Percentiles rank a stretch among this genome's conserved stretches.
Conservation (phyloP, 2,797 vertebrate species). For the Paramormyrops hopkinsi region DNA sequence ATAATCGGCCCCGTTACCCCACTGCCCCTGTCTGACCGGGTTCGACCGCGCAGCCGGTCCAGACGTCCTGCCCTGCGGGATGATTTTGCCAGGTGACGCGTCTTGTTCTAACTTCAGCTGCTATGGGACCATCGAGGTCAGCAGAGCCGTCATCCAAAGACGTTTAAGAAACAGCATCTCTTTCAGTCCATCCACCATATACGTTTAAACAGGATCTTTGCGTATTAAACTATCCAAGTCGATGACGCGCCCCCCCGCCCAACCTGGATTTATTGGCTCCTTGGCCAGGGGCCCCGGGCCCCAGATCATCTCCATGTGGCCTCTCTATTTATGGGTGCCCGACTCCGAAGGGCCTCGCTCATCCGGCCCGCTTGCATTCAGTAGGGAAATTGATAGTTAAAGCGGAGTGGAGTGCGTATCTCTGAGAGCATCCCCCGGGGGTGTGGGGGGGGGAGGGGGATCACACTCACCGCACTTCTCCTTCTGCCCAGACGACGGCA, state of each 20-base stretch:
- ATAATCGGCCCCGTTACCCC: neutral
- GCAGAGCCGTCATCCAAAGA: neutral
- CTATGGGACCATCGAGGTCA: neutral
- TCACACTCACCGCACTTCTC: conserved; percentile 42
- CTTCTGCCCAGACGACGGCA: conserved; percentile 35
- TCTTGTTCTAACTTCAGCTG: neutral
- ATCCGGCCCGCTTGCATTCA: conserved; percentile 23
- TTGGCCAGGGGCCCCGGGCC: neutral
- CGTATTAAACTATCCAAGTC: conserved; percentile 15
- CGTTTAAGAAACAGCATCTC: neutral
- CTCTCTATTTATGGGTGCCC: neutral
- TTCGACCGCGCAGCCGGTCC: neutral
- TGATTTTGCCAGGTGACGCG: neutral
- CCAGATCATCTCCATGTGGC: neutral
- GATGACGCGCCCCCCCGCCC: conserved; percentile 27
- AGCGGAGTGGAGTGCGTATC: conserved; percentile 27
- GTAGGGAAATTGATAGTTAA: conserved; percentile 20
- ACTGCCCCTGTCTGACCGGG: neutral
- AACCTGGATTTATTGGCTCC: conserved; percentile 35
- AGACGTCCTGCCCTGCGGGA: neutral
- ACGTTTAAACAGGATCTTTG: neutral
- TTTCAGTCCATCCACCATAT: neutral
- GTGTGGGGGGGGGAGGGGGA: conserved; percentile 24
- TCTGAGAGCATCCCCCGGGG: conserved; percentile 12
- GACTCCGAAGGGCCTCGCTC: conserved; percentile 20